Evolutionary conservation across 2,888 invertebrate species (phyloP).

Genomic region (Erpobdella octoculata): DNA sequence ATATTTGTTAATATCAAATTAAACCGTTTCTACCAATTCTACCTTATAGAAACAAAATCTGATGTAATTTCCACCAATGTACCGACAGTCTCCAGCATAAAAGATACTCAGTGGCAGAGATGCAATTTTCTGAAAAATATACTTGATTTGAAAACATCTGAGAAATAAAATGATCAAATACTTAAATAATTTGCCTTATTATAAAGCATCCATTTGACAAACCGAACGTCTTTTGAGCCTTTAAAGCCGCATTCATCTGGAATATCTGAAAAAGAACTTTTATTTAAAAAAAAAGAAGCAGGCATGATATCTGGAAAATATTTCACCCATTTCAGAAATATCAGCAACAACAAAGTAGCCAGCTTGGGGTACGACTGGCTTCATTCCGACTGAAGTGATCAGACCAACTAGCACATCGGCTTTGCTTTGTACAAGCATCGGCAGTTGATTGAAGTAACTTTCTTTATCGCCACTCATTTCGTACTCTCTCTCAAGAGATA

Average conservation of each 20-base stretch:
- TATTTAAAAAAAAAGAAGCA: background rate
- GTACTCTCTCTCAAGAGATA: slow-evolving; percentile 77
- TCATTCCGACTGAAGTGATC: slow-evolving; percentile 68
- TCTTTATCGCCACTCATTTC: slow-evolving; percentile 63
- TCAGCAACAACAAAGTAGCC: slow-evolving; percentile 95
- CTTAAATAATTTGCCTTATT: no score
- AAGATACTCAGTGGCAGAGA: background rate
- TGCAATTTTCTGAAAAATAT: background rate
- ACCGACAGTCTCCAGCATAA: background rate
- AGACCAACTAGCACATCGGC: slow-evolving; percentile 44
- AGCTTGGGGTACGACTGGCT: slow-evolving; percentile 83
- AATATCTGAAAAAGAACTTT: background rate
- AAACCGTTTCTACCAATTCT: background rate
- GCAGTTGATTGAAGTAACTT: slow-evolving; percentile 70
- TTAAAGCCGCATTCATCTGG: background rate
- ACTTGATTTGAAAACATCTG: background rate
- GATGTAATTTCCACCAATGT: background rate
- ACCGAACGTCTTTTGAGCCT: background rate
- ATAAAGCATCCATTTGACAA: background rate
- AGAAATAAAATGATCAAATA: no score
- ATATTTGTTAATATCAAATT: background rate
- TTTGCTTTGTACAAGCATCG: slow-evolving; percentile 62
- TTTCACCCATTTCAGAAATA: slow-evolving; percentile 59
- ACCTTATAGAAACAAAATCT: background rate
- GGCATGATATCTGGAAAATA: background rate